Conservation (phyloP, 2,888 invertebrate genomes). For the Mylabris sibirica region DNA sequence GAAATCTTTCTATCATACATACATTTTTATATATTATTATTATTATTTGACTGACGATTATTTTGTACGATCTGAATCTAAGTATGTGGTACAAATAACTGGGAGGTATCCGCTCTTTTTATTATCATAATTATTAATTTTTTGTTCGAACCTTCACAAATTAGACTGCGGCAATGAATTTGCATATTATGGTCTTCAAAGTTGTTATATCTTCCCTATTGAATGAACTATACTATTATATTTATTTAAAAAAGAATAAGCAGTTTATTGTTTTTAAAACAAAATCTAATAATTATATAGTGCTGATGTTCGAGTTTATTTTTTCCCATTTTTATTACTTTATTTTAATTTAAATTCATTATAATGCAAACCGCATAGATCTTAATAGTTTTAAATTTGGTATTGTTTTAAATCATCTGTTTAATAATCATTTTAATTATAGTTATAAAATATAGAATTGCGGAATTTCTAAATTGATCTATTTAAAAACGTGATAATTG, state of each 20-base stretch:
- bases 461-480: constrained; percentile 6
- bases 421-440: neutral
- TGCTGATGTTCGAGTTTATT: neutral
- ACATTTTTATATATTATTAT: neutral
- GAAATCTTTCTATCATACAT: neutral
- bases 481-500: constrained; percentile 15
- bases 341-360: neutral
- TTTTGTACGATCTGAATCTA: constrained; percentile 11
- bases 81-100: constrained; percentile 12
- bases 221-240: constrained; percentile 5
- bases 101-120: neutral
- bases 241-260: constrained; percentile 4
- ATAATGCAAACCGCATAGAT: neutral
- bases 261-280: neutral
- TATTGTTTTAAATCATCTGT: neutral
- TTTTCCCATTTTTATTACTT: neutral
- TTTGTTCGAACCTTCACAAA: neutral
- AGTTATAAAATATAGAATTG: neutral
- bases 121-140: neutral
- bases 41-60: neutral
- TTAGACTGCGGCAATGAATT: constrained; percentile 8
- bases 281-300: constrained; percentile 9
- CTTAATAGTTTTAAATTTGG: neutral
- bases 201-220: neutral
- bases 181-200: constrained; percentile 7